Evolutionary conservation across 1,140 invertebrate species (phyloP).

Genomic region (Drosophila cardini): DNA sequence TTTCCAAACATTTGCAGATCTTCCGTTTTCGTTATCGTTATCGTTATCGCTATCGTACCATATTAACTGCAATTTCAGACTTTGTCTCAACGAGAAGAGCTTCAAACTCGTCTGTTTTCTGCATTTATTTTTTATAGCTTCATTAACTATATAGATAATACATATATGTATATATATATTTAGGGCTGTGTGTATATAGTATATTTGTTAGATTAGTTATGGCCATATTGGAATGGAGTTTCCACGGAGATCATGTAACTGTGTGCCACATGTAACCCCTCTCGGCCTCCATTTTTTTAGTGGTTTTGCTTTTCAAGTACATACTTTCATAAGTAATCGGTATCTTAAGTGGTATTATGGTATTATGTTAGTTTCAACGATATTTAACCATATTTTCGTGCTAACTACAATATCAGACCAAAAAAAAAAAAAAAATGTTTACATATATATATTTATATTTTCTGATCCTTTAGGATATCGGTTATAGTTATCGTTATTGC

Average conservation of each 20-base stretch:
- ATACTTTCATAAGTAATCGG: slow-evolving; percentile 20
- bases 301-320: not conserved
- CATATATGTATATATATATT: slow-evolving; percentile 12
- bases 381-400: slow-evolving; percentile 39
- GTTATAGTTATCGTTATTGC: slow-evolving; percentile 14
- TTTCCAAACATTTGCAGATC: not conserved
- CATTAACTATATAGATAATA: slow-evolving; percentile 12
- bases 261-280: not conserved
- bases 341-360: slow-evolving; percentile 26
- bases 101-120: slow-evolving; percentile 24
- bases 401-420: slow-evolving; percentile 29
- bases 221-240: not conserved
- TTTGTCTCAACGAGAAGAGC: slow-evolving; percentile 49
- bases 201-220: slow-evolving; percentile 4
- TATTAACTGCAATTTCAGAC: slow-evolving; percentile 59
- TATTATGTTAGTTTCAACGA: slow-evolving; percentile 24
- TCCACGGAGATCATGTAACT: not conserved
- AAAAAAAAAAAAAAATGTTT: slow-evolving; percentile 12
- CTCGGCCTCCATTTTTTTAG: not conserved
- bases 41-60: slow-evolving; percentile 1
- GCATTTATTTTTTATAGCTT: slow-evolving; percentile 44
- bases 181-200: slow-evolving; percentile 26
- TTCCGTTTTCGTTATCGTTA: slow-evolving; percentile 8
- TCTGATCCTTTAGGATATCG: slow-evolving; percentile 13
- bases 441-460: slow-evolving; percentile 18